Evolutionary conservation across 2,888 invertebrate genomes (phyloP).

Genomic region (Xestoiulus laeticollis): DNA sequence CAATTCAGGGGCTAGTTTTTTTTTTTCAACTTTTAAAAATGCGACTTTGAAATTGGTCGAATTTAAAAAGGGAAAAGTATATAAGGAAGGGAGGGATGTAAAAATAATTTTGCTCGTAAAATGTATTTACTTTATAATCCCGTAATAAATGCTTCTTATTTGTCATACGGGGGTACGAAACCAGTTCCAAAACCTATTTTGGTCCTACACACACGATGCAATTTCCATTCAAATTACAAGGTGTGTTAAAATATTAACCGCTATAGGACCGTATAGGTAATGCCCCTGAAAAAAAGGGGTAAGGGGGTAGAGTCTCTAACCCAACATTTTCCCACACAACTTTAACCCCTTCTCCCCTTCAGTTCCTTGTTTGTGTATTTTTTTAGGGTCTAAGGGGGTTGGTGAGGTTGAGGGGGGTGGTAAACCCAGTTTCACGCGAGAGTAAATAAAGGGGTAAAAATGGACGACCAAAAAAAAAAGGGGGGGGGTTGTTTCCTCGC

Average conservation of each 20-base stretch:
- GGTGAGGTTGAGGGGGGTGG: background rate
- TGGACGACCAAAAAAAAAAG: too few species aligned
- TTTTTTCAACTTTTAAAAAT: background rate
- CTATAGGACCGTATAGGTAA: background rate
- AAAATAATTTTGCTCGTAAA: background rate
- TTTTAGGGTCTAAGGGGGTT: background rate
- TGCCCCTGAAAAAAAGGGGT: background rate
- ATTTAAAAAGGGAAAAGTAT: background rate
- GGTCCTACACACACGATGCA: background rate
- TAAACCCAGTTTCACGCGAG: background rate
- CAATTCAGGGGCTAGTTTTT: too few species aligned
- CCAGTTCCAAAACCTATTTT: background rate
- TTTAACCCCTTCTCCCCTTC: background rate
- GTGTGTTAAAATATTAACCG: conserved; percentile 6
- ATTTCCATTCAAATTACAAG: background rate
- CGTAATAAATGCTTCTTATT: background rate
- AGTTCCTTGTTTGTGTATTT: background rate
- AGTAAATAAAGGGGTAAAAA: background rate
- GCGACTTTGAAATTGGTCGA: background rate
- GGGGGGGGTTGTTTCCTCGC: too few species aligned
- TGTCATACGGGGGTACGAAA: background rate
- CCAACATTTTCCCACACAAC: background rate
- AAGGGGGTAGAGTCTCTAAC: background rate
- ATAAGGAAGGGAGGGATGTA: background rate
- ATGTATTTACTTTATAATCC: background rate